phyloP scores from a whole-genome alignment of 2,797 vertebrate genomes.

The Erethizon dorsatum region DNA sequence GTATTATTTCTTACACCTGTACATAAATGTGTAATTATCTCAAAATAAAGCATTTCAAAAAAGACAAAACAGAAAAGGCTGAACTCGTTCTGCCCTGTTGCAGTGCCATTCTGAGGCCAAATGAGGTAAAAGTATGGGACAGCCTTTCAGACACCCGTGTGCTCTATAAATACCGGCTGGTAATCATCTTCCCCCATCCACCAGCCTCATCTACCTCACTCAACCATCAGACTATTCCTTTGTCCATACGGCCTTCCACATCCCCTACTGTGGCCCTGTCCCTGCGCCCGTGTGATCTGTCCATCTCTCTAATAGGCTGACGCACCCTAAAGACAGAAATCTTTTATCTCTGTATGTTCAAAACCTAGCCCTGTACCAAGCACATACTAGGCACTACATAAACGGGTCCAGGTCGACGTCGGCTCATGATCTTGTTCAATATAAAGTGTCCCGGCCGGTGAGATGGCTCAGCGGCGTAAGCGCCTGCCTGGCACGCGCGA shows the following conservation, averaged over 20 bases:
- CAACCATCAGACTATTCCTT: not conserved
- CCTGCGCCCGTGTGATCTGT: not conserved
- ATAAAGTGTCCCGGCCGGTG: not conserved
- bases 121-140: not conserved
- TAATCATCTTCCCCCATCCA: not conserved
- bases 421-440: constrained; percentile 51
- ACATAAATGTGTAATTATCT: constrained; percentile 23
- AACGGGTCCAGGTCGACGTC: not conserved
- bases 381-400: not conserved
- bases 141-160: not conserved
- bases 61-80: not conserved
- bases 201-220: not conserved
- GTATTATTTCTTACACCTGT: constrained; percentile 33
- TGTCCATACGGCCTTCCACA: not conserved
- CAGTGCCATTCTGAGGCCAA: not conserved
- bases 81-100: not conserved
- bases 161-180: not conserved
- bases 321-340: constrained; percentile 27
- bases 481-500: too few species aligned
- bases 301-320: not conserved
- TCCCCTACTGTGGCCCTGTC: not conserved
- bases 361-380: constrained; percentile 4
- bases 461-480: too few species aligned
- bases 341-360: not conserved
- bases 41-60: constrained; percentile 39